Percentiles rank a stretch among this genome's conserved stretches.
These are phyloP conservation scores for Tauraco erythrolophus DNA, from an alignment of 2,113 vertebrate species.

Conservation along the genomic window DNA sequence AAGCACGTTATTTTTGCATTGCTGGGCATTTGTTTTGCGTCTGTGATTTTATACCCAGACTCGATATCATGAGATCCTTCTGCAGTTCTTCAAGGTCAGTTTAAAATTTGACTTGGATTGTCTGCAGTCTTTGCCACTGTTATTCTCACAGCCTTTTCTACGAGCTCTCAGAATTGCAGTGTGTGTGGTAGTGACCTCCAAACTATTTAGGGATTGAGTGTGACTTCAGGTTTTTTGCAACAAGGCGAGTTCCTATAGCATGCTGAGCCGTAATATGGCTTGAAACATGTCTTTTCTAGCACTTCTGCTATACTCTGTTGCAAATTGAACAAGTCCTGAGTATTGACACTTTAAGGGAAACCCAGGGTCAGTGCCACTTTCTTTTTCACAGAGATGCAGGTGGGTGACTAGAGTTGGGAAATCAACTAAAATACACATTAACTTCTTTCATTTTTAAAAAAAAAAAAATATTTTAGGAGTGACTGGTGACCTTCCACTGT, in stretches of 20 bases:
- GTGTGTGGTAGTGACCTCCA: conserved; percentile 31
- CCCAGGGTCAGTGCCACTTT: background rate
- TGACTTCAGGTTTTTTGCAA: conserved; percentile 9
- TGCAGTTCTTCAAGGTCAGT: conserved; percentile 49
- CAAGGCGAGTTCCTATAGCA: background rate
- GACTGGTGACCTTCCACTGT: conserved; percentile 7
- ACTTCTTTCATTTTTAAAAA: background rate
- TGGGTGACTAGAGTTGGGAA: background rate
- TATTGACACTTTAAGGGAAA: background rate
- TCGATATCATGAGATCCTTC: conserved; percentile 20
- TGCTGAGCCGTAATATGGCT: background rate
- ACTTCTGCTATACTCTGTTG: background rate
- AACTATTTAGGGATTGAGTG: conserved; percentile 36
- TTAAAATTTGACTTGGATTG: conserved; percentile 39
- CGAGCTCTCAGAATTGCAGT: background rate
- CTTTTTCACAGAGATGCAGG: background rate
- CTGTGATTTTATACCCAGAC: conserved; percentile 40
- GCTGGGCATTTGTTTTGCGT: conserved; percentile 42
- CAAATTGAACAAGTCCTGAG: background rate
- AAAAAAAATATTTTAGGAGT: background rate
- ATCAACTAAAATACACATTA: background rate
- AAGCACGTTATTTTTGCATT: background rate
- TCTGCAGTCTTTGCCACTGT: conserved; percentile 47
- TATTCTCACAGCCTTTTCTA: conserved; percentile 39
- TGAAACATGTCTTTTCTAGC: background rate